Evolutionary conservation across 2,888 invertebrate species (phyloP).

Genomic region (Amblyjoppa proteus): DNA sequence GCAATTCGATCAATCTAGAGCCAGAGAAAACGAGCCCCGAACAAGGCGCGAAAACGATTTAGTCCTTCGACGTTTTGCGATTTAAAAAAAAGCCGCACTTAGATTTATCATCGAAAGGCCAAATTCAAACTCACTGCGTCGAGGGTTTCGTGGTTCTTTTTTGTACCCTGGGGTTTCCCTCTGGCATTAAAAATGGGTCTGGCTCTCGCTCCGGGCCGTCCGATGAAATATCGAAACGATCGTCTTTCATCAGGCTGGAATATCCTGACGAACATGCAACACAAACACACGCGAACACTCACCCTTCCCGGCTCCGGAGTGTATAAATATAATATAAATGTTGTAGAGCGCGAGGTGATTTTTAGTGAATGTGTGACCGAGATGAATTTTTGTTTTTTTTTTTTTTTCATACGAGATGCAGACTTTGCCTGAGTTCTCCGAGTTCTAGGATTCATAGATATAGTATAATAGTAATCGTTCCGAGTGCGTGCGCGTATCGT

Average conservation of each 20-base stretch:
- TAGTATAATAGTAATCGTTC: conserved; percentile 46
- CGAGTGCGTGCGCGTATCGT: conserved; percentile 13
- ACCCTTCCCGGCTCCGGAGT: conserved; percentile 7
- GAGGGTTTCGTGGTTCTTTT: conserved; percentile 3
- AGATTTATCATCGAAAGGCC: conserved; percentile 13
- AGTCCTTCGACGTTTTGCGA: conserved; percentile 9
- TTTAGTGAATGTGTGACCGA: conserved; percentile 40
- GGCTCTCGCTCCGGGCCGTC: conserved; percentile 7
- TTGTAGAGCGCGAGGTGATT: conserved; percentile 37
- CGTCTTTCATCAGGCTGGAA: conserved; percentile 24
- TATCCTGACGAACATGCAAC: conserved; percentile 29
- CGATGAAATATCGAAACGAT: neutral
- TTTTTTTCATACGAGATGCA: conserved; percentile 18
- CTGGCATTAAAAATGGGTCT: neutral
- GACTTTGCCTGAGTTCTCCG: conserved; percentile 46
- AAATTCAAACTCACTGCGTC: conserved; percentile 22
- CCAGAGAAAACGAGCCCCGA: conserved; percentile 13
- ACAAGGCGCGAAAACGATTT: conserved; percentile 6
- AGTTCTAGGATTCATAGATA: conserved; percentile 27
- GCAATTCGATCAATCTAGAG: neutral
- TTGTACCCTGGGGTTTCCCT: conserved; percentile 2
- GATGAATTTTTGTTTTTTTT: conserved; percentile 25
- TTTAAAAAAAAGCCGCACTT: conserved; percentile 18
- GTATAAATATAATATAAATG: conserved; percentile 32
- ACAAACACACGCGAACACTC: neutral